Conservation (phyloP, 37 sponge, comb jelly and placozoan species). For the Hormiphora californensis region DNA sequence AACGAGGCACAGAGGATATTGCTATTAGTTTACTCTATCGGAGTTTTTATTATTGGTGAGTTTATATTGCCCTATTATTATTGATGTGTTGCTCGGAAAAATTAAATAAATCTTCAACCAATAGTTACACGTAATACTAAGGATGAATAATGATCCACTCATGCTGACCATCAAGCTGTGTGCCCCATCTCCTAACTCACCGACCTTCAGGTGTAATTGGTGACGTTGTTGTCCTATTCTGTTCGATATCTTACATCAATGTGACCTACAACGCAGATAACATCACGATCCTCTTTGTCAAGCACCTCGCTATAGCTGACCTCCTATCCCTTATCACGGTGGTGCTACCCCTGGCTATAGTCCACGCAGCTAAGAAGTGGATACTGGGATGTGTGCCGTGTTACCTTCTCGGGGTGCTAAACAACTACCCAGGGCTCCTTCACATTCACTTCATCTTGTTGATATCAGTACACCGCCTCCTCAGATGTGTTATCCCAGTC, state of each 20-base stretch:
- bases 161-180: neutral
- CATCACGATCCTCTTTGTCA: conserved; percentile 30
- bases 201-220: neutral
- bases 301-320: conserved; percentile 52
- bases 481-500: neutral
- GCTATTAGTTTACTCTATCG: neutral
- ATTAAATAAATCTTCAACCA: neutral
- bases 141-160: neutral
- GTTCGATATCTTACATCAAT: conserved; percentile 43
- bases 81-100: neutral
- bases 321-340: conserved; percentile 6
- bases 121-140: neutral
- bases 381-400: conserved; percentile 36
- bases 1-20: neutral
- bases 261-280: conserved; percentile 37
- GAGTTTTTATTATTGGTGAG: neutral
- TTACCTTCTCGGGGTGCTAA: conserved; percentile 56
- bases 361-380: conserved; percentile 29
- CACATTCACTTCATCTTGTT: conserved; percentile 55
- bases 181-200: neutral
- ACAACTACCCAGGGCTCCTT: conserved; percentile 55
- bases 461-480: conserved; percentile 41
- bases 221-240: neutral
- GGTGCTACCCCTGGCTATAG: neutral
- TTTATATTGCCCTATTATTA: neutral